phyloP scores from a whole-genome alignment of 2,797 vertebrate genomes.

The Gadopsis marmoratus region DNA sequence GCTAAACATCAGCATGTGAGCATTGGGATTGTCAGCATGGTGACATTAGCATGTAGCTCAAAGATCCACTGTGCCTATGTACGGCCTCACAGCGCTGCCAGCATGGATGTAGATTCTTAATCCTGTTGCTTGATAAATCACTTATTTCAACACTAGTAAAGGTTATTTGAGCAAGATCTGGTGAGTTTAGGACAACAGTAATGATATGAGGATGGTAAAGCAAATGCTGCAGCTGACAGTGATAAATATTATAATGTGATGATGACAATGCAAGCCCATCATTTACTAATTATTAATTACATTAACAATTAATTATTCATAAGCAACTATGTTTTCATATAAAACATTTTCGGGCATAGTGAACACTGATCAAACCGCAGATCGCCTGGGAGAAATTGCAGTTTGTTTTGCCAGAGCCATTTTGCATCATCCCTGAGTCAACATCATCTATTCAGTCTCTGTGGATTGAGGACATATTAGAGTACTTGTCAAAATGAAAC shows the following conservation, averaged over 20 bases:
- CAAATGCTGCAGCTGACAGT: not conserved
- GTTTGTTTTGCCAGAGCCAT: constrained; percentile 26
- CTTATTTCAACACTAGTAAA: not conserved
- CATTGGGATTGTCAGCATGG: not conserved
- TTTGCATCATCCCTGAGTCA: constrained; percentile 54
- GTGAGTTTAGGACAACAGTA: not conserved
- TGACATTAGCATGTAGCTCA: constrained; percentile 2
- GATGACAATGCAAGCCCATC: not conserved
- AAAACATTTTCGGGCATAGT: constrained; percentile 18
- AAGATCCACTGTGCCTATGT: too few species aligned
- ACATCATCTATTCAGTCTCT: constrained; percentile 43
- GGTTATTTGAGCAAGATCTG: not conserved
- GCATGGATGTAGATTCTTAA: not conserved
- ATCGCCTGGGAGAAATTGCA: constrained; percentile 29
- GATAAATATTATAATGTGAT: not conserved
- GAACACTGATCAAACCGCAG: constrained; percentile 22
- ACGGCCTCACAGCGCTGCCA: not conserved
- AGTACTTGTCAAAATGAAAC: constrained; percentile 51
- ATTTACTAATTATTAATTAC: too few species aligned
- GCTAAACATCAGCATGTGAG: not conserved
- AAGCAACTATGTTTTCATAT: constrained; percentile 17
- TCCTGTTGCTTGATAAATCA: not conserved
- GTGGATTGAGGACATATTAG: constrained; percentile 43
- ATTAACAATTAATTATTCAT: not conserved
- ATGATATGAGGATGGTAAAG: not conserved